Conservation (phyloP, 1,140 invertebrate species). For the Aphis craccivora region DNA sequence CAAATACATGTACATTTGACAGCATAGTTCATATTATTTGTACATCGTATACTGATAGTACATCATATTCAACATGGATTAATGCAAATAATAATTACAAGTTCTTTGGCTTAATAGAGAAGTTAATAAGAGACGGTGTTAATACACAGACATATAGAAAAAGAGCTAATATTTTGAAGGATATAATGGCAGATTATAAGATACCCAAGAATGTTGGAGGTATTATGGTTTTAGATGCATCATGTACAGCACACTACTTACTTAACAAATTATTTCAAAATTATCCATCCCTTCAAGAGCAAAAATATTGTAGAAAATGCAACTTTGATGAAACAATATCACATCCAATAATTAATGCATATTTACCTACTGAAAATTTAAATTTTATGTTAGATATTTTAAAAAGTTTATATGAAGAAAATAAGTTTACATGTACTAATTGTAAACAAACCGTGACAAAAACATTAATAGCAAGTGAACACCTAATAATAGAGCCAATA, state of each 20-base stretch:
- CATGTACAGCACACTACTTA: not conserved
- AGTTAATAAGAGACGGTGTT: not conserved
- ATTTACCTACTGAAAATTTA: not conserved
- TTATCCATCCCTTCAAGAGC: not conserved
- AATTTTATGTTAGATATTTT: not conserved
- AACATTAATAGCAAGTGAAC: not conserved
- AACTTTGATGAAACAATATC: not conserved
- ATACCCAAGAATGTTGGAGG: not conserved
- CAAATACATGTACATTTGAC: constrained; percentile 7
- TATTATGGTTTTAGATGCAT: not conserved
- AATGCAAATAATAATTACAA: not conserved
- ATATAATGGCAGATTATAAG: not conserved
- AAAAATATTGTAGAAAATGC: not conserved
- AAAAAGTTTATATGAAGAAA: not conserved
- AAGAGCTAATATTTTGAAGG: not conserved
- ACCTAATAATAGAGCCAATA: not conserved
- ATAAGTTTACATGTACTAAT: not conserved
- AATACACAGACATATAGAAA: not conserved
- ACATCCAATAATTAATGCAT: not conserved
- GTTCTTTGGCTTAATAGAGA: not conserved
- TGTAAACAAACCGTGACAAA: not conserved
- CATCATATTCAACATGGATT: not conserved
- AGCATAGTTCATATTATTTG: not conserved
- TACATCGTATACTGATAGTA: not conserved
- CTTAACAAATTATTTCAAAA: not conserved